Conservation (phyloP, 2,113 vertebrate species). For the Chitala chitala region DNA sequence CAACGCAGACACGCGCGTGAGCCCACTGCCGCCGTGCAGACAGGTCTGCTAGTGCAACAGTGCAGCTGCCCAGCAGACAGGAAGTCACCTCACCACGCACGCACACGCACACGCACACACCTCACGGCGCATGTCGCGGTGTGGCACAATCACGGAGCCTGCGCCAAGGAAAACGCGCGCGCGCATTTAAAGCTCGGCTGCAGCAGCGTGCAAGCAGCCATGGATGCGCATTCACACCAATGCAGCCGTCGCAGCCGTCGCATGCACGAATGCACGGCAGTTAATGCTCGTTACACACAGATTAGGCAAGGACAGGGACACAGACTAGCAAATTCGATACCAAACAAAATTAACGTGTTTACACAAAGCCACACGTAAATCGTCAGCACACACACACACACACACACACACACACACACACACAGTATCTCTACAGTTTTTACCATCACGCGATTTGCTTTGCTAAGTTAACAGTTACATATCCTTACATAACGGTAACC, state of each 20-base stretch:
- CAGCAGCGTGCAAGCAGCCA: constrained; percentile 5
- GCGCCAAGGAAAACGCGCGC: neutral
- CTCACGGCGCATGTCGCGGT: neutral
- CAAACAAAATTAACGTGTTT: constrained; percentile 12
- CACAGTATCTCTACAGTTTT: too few relatives aligned
- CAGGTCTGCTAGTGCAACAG: too few relatives aligned
- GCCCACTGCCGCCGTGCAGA: too few relatives aligned
- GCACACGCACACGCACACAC: neutral
- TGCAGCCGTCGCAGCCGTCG: neutral
- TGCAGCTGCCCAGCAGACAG: too few relatives aligned
- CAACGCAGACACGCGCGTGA: too few relatives aligned
- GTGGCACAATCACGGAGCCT: neutral
- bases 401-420: too few relatives aligned
- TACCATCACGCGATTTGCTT: too few relatives aligned
- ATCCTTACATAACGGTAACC: neutral
- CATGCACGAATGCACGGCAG: constrained; percentile 5
- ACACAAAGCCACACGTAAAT: constrained; percentile 23
- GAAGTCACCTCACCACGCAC: too few relatives aligned
- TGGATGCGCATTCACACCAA: constrained; percentile 15
- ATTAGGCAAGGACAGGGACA: neutral
- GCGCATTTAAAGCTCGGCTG: neutral
- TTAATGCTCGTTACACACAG: neutral
- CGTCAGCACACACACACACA: too few relatives aligned
- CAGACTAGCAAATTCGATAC: neutral
- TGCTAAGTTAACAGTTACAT: too few relatives aligned